These are phyloP conservation scores for Bimastos eiseni DNA, from an alignment of 2,888 invertebrate genomes.

Conservation along the genomic window DNA sequence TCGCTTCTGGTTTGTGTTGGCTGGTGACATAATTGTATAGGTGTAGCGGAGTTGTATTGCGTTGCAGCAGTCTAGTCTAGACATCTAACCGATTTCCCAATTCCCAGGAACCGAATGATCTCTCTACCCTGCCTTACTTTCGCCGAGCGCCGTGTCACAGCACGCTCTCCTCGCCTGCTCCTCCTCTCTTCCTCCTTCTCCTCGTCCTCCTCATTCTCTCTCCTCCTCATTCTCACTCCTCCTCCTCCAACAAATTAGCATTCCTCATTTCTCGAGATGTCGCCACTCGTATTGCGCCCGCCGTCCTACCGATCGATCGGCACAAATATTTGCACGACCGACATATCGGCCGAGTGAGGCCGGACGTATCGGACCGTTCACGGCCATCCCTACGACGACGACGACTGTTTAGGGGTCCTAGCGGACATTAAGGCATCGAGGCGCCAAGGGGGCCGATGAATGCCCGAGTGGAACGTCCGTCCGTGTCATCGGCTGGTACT, in stretches of 20 bases:
- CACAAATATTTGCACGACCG: constrained; percentile 13
- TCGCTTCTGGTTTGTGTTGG: too few species aligned
- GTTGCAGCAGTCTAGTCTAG: neutral
- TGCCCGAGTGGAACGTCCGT: neutral
- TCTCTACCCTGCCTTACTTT: neutral
- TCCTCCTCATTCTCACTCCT: too few species aligned
- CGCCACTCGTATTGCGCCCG: neutral
- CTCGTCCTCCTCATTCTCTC: too few species aligned
- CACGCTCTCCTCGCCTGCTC: too few species aligned
- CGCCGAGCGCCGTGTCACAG: neutral
- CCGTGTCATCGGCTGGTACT: neutral
- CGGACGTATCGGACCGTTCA: too few species aligned
- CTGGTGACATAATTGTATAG: too few species aligned
- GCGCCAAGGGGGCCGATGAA: neutral
- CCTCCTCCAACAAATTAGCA: neutral
- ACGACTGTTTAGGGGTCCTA: too few species aligned
- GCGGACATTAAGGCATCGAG: neutral
- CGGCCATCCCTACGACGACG: neutral
- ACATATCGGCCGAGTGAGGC: neutral
- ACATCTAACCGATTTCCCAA: neutral
- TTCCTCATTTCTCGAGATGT: constrained; percentile 13
- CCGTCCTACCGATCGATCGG: neutral
- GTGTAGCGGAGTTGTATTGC: too few species aligned
- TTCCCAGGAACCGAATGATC: neutral
- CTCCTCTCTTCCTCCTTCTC: too few species aligned